Conservation (phyloP, 2,113 vertebrate species). For the Hypocryptadius cinnamomeus region DNA sequence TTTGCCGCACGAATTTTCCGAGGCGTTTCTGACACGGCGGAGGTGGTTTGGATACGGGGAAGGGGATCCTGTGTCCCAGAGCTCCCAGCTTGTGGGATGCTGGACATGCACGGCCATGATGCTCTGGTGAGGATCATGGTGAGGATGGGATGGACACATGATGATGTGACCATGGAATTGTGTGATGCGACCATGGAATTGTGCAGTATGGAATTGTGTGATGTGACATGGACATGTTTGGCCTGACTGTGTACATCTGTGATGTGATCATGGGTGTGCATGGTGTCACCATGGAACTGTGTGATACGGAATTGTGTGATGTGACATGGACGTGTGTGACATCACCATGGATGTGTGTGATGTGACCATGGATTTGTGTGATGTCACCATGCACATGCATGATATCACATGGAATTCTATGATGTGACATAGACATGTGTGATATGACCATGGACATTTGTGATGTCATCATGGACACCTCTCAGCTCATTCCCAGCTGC, state of each 20-base stretch:
- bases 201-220: background rate
- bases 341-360: background rate
- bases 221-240: too few relatives aligned
- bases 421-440: rapidly evolving
- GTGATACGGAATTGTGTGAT: background rate
- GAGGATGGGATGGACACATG: background rate
- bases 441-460: background rate
- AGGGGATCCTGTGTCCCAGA: background rate
- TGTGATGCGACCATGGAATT: background rate
- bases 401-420: too few relatives aligned
- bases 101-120: rapidly evolving
- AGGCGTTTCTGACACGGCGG: background rate
- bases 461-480: background rate
- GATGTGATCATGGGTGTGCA: too few relatives aligned
- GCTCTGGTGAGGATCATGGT: background rate
- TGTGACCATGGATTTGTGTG: background rate
- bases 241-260: background rate
- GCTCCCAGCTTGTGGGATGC: rapidly evolving
- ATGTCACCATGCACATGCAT: rapidly evolving
- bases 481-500: background rate
- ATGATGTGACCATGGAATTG: too few relatives aligned
- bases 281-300: too few relatives aligned
- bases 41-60: background rate
- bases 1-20: background rate
- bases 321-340: rapidly evolving